Conservation (phyloP, 2,113 vertebrate genomes). For the Edolisoma coerulescens region DNA sequence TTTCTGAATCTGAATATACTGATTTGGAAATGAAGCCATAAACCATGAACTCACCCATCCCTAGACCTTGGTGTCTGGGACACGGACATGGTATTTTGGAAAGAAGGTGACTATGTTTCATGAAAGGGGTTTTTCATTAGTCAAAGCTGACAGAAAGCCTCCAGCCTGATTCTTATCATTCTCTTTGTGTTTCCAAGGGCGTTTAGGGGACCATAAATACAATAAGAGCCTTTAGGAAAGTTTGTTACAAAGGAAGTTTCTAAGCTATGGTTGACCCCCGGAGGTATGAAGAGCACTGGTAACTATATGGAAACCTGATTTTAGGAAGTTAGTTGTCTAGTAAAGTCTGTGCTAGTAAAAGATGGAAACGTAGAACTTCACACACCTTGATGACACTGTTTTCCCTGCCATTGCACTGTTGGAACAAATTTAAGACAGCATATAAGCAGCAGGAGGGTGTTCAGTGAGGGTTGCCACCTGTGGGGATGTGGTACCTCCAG, state of each 20-base stretch:
- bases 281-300: background rate
- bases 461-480: fast-evolving
- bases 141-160: slow-evolving; percentile 11
- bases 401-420: background rate
- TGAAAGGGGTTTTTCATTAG: background rate
- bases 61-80: background rate
- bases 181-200: background rate
- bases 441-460: background rate
- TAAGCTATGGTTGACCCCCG: background rate
- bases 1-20: background rate
- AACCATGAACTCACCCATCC: background rate
- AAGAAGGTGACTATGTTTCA: background rate
- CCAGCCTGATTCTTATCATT: background rate
- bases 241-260: background rate
- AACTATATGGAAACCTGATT: background rate
- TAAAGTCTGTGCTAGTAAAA: background rate
- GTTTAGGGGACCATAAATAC: background rate
- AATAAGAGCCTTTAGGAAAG: background rate
- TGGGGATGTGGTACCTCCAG: background rate
- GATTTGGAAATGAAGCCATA: background rate
- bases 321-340: background rate
- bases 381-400: background rate
- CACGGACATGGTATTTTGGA: background rate
- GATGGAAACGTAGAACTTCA: background rate
- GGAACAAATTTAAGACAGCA: background rate